Percentiles rank a stretch among this genome's conserved stretches.
Conservation (phyloP, 2,113 vertebrate species). For the Vimba vimba region DNA sequence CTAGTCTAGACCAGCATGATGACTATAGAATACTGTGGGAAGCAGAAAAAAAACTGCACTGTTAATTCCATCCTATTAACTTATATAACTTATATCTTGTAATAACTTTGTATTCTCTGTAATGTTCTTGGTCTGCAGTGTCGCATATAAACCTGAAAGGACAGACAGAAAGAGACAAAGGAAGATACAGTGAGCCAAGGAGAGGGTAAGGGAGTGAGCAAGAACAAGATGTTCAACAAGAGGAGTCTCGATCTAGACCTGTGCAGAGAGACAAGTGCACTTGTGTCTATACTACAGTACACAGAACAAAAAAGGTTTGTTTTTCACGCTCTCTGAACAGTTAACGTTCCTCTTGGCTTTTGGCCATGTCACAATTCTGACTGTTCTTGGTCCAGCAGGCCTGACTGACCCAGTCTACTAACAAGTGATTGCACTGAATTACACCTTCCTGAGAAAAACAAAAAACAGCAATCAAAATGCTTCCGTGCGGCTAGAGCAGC, state of each 20-base stretch:
- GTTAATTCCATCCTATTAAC: background rate
- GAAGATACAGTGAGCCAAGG: background rate
- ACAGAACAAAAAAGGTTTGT: conserved; percentile 62
- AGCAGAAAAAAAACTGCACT: background rate
- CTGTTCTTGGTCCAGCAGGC: conserved; percentile 67
- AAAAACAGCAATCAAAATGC: background rate
- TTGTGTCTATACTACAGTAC: background rate
- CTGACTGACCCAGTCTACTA: conserved; percentile 57
- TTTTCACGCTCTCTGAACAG: conserved; percentile 62
- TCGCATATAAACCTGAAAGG: background rate
- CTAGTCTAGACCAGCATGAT: background rate
- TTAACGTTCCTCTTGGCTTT: conserved; percentile 70
- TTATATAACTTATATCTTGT: background rate
- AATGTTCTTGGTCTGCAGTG: background rate
- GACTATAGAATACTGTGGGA: background rate
- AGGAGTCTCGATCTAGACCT: background rate
- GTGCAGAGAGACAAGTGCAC: conserved; percentile 13
- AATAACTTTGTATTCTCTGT: background rate
- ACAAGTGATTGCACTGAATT: conserved; percentile 51
- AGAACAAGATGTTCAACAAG: conserved; percentile 11
- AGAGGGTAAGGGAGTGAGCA: background rate
- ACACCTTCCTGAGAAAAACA: conserved; percentile 29
- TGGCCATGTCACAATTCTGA: conserved; percentile 62
- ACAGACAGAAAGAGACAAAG: background rate
- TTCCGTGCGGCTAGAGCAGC: background rate